These are phyloP conservation scores for Galeopterus variegatus DNA, from an alignment of 2,113 vertebrate species.

Conservation along the genomic window DNA sequence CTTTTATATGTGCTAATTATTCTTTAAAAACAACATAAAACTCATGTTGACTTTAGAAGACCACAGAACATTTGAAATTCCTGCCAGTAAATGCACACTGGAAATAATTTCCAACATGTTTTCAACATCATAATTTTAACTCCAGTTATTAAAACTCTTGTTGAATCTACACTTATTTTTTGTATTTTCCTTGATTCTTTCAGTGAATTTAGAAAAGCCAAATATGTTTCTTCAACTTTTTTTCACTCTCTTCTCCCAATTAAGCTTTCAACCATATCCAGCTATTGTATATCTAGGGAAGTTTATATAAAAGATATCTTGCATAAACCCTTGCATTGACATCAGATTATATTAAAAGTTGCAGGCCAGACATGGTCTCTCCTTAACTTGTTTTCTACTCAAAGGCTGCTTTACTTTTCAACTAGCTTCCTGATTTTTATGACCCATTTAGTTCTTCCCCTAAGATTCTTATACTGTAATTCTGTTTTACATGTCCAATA, in stretches of 20 bases:
- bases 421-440: neutral
- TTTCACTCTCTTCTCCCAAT: neutral
- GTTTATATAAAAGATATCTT: neutral
- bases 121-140: slow-evolving; percentile 27
- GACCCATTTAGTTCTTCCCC: neutral
- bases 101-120: neutral
- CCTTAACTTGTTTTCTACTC: neutral
- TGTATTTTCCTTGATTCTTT: slow-evolving; percentile 4
- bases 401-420: neutral
- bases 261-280: neutral
- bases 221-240: neutral
- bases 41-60: neutral
- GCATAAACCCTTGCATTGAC: neutral
- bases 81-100: neutral
- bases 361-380: neutral
- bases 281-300: neutral
- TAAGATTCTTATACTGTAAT: neutral
- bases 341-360: neutral
- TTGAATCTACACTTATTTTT: neutral
- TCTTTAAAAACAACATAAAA: neutral
- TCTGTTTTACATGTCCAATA: neutral
- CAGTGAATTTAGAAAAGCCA: neutral
- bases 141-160: slow-evolving; percentile 11
- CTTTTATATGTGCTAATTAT: neutral
- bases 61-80: neutral